These are phyloP conservation scores for Xiphydria camelus DNA, from an alignment of 2,888 invertebrate species.

Conservation along the genomic window DNA sequence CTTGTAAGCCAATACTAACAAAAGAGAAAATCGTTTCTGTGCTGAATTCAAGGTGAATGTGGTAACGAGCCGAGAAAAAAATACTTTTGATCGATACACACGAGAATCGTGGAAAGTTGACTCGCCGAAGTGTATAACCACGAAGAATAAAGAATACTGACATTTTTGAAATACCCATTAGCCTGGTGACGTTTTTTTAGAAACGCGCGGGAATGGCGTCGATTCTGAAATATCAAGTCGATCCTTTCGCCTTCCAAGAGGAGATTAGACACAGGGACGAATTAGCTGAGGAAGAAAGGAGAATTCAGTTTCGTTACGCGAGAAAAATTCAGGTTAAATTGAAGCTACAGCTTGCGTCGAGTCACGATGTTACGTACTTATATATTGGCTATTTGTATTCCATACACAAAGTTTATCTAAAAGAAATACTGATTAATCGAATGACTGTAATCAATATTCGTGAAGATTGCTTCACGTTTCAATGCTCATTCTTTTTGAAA, in stretches of 20 bases:
- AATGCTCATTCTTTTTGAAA: not conserved
- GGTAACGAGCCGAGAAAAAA: too few relatives aligned
- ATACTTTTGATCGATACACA: too few relatives aligned
- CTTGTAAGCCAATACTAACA: too few relatives aligned
- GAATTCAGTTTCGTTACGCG: conserved; percentile 28
- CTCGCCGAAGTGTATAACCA: too few relatives aligned
- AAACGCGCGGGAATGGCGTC: conserved; percentile 35
- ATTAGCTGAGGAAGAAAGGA: conserved; percentile 22
- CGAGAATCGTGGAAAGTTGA: too few relatives aligned
- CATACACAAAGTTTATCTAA: not conserved
- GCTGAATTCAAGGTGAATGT: too few relatives aligned
- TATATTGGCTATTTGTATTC: too few relatives aligned
- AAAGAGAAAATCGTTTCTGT: too few relatives aligned
- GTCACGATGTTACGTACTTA: not conserved
- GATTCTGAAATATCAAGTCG: conserved; percentile 12
- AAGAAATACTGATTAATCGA: not conserved
- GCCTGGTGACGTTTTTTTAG: too few relatives aligned
- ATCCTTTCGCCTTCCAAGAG: conserved; percentile 19
- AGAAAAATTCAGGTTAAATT: conserved; percentile 37
- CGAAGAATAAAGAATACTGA: too few relatives aligned
- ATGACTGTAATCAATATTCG: not conserved
- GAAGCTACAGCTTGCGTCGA: conserved; percentile 2
- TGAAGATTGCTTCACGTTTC: too few relatives aligned
- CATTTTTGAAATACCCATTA: too few relatives aligned
- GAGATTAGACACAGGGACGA: conserved; percentile 23